Evolutionary conservation across 1,140 invertebrate species (phyloP), one percentile per base, ranked within the genome.

Genomic region (Magallana ariakensis): DNA sequence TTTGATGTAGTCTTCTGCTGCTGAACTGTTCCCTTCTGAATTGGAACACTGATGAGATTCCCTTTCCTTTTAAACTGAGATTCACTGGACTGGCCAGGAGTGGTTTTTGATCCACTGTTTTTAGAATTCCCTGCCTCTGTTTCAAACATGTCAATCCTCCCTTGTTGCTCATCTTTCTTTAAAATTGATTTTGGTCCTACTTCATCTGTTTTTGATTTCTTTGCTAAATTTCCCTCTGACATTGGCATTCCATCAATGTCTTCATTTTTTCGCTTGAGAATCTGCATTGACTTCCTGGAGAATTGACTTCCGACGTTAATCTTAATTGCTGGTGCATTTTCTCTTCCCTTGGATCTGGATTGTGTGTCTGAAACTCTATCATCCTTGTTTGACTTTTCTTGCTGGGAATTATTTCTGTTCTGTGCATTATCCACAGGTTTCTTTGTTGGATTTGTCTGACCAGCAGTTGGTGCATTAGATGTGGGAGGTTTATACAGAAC

Each of bases 41-140:
- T 26, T 75, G 66, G 66, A 75, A 75, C 66, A 75, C 22, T 75
- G 66, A 75, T 75, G 19, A 75, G 66, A 75, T 75, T 75, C 33
- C 66, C 66, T 13, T 33, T 19, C 10, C 66, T 75, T 22, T 75
- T 75, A 11, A 26, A 75, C 66, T 75, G 66, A 4, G 66, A 75
- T 1, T 75, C 66, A 26, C 8, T 26, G 33, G 66, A 16, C 58
- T 60, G 58, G 15, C 58, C 13, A 11, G 58, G n/a, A 60, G 58
- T 60, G 58, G 15, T n/a, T n/a, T 60, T 13, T 9, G 10, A 22
- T 26, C 7, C 11, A 13, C 66, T 26, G 22, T 10, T 70, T 19
- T 70, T 75, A 26, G 7, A 13, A 33, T 33, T 75, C 33, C 33
- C 33, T 1, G 22, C 66, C 5, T 19, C 66, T 26, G 66, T 10